Percentiles rank a stretch among this genome's conserved stretches.
These are phyloP conservation scores for Asbolus verrucosus DNA, from an alignment of 1,140 invertebrate species.

Conservation along the genomic window DNA sequence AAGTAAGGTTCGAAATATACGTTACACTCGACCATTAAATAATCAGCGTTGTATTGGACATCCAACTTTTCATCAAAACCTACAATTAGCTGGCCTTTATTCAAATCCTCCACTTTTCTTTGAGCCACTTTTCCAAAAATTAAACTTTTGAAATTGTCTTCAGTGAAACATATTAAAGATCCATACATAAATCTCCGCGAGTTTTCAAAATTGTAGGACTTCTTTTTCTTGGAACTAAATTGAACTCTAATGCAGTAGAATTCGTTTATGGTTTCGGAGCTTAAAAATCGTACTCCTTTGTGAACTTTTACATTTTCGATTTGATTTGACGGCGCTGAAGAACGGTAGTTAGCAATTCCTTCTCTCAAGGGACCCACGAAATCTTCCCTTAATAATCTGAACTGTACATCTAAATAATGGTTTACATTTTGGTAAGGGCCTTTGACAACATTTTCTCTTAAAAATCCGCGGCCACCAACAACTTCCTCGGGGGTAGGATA, in stretches of 20 bases:
- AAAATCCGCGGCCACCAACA: slow-evolving; percentile 29
- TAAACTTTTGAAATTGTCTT: slow-evolving; percentile 75
- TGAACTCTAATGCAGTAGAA: slow-evolving; percentile 50
- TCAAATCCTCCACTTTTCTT: slow-evolving; percentile 66
- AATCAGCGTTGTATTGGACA: too few relatives aligned
- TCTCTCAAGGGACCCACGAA: slow-evolving; percentile 72
- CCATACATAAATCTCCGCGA: slow-evolving; percentile 77
- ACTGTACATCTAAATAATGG: slow-evolving; percentile 84
- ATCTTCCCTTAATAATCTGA: slow-evolving; percentile 81
- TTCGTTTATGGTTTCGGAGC: slow-evolving; percentile 51
- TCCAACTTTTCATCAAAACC: slow-evolving; percentile 62
- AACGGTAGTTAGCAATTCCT: slow-evolving; percentile 66
- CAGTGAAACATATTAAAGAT: slow-evolving; percentile 78
- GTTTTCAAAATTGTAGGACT: slow-evolving; percentile 58
- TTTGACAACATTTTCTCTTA: slow-evolving; percentile 68
- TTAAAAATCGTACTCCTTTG: slow-evolving; percentile 52
- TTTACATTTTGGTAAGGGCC: slow-evolving; percentile 74
- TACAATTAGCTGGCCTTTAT: slow-evolving; percentile 68
- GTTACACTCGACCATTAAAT: too few relatives aligned
- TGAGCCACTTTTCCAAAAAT: slow-evolving; percentile 76
- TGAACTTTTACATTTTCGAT: slow-evolving; percentile 60
- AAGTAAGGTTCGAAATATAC: too few relatives aligned
- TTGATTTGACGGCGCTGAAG: slow-evolving; percentile 48
- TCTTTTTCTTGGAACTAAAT: slow-evolving; percentile 52
- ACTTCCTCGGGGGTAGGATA: slow-evolving; percentile 65